Evolutionary conservation across 2,888 invertebrate species (phyloP), one percentile per base, ranked within the genome.

Genomic region (Melikaiella ostensackeni): DNA sequence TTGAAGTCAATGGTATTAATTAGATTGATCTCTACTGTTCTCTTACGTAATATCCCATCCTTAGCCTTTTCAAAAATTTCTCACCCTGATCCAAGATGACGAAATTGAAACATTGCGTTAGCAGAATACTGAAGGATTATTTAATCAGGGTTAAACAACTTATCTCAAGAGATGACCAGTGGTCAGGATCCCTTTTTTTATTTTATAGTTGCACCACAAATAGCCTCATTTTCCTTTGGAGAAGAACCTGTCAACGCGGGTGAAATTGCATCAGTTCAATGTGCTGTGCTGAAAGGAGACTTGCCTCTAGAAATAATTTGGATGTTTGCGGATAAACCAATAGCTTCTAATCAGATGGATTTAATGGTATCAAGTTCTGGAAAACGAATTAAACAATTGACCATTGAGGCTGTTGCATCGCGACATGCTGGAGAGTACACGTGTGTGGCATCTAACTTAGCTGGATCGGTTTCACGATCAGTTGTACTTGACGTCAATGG

Each of bases 261-360:
- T 76, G 96, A 96, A 86, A 94, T 95, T 92, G 94, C 95, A 30
- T 95, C 95, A 19, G 93, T 95, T 77, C 93, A 94, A 78, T 96
- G 96, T 92, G 95, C 95, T 76, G 93, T 96, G 74, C 94, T 94
- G 86, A 96, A 96, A 89, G 96, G 97, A 76, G 97, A 97, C 91
- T 93, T 95, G 82, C 97, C 97, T 16, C 93, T 97, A 81, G 94
- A 93, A 81, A 95, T 97, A 80, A 93, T 93, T 74, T 97, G 97
- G 97, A 93, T 94, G 83, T 93, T 96, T 89, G 94, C 95, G 89
- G 94, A 94, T 87, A 92, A 93, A 81, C 93, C 94, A 79, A 94
- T 95, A 89, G 79, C 63, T 21, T 82, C 79, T 79, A 84, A 81
- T 5, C 42, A 79, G 24, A 50, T 77, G n/a, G 92, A 83, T 85